Conservation (phyloP, 2,888 invertebrate genomes). For the Drosophila lutescens region DNA sequence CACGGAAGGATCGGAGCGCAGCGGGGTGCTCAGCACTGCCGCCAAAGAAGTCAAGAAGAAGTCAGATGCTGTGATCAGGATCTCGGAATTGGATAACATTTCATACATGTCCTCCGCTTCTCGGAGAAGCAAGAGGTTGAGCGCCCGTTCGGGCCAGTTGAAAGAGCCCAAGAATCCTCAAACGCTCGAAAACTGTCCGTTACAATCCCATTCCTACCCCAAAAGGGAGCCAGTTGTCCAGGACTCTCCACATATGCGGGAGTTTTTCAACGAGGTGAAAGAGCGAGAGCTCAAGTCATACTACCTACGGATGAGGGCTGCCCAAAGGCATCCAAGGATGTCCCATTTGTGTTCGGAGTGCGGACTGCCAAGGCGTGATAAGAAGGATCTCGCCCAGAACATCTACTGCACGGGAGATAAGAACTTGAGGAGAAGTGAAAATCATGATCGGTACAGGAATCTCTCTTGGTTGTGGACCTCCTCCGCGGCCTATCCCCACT, state of each 20-base stretch:
- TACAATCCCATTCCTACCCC: background rate
- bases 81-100: background rate
- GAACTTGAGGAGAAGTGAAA: background rate
- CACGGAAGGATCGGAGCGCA: constrained; percentile 1
- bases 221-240: background rate
- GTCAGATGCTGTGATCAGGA: background rate
- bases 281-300: constrained; percentile 40
- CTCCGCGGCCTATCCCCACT: constrained; percentile 2
- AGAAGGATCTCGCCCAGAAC: constrained; percentile 8
- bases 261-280: constrained; percentile 36
- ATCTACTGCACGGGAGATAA: constrained; percentile 40
- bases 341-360: background rate
- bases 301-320: constrained; percentile 21
- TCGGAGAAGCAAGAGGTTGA: background rate
- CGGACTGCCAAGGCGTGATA: background rate
- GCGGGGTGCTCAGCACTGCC: background rate
- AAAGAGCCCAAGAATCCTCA: background rate
- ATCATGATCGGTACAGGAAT: background rate
- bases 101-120: background rate
- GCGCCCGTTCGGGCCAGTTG: background rate
- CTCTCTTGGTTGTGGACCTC: constrained; percentile 12
- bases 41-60: background rate
- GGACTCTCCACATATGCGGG: constrained; percentile 22
- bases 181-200: background rate
- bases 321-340: background rate